Percentiles rank a stretch among this genome's conserved stretches.
phyloP scores from a whole-genome alignment of 2,888 invertebrate species.

The Epiperipatus broadwayi region DNA sequence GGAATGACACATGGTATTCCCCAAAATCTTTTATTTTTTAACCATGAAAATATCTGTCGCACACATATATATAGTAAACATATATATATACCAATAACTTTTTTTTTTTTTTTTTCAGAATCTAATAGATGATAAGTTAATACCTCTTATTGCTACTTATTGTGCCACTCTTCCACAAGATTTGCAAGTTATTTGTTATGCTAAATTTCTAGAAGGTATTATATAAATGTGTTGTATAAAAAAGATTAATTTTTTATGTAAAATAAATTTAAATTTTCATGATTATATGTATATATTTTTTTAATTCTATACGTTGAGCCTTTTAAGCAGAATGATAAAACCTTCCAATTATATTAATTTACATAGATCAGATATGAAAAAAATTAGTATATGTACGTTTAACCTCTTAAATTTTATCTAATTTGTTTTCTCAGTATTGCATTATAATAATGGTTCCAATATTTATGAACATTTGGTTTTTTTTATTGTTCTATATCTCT shows the following conservation, averaged over 20 bases:
- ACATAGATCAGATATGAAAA: too few relatives aligned
- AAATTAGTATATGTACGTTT: too few relatives aligned
- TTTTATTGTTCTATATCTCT: too few relatives aligned
- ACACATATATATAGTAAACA: background rate
- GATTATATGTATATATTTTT: slow-evolving; percentile 3
- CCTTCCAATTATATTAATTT: too few relatives aligned
- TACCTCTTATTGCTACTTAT: slow-evolving; percentile 63
- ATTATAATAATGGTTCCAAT: too few relatives aligned
- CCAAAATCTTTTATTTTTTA: too few relatives aligned
- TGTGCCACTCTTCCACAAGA: slow-evolving; percentile 51
- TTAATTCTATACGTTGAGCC: too few relatives aligned
- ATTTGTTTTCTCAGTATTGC: too few relatives aligned
- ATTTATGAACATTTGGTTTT: too few relatives aligned
- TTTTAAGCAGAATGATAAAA: too few relatives aligned
- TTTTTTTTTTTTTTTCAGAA: slow-evolving; percentile 27
- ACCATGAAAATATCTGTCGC: slow-evolving; percentile 11
- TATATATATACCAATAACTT: background rate
- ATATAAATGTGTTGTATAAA: background rate
- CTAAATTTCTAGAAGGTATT: slow-evolving; percentile 30
- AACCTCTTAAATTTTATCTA: too few relatives aligned
- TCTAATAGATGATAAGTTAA: slow-evolving; percentile 53
- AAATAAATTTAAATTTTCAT: slow-evolving; percentile 1
- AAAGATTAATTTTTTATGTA: slow-evolving; percentile 1
- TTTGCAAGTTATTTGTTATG: slow-evolving; percentile 35
- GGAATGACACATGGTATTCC: too few relatives aligned